These are phyloP conservation scores for Siniperca obscura DNA, from an alignment of 2,797 vertebrate species.

Conservation along the genomic window DNA sequence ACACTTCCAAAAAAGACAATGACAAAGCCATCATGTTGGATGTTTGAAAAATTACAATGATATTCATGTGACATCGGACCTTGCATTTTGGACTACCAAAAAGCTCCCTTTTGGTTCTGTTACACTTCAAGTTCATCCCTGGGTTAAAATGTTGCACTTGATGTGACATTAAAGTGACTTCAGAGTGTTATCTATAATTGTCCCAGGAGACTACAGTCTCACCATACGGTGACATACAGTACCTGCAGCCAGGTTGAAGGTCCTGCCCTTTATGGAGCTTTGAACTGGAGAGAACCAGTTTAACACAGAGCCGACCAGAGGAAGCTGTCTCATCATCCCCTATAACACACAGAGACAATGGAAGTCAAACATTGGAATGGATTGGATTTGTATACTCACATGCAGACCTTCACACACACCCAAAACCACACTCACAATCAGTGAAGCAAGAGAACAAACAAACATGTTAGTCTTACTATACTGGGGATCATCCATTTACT, in stretches of 20 bases:
- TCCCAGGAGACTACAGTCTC: too few species aligned
- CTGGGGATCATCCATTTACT: neutral
- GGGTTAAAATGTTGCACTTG: neutral
- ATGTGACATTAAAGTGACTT: neutral
- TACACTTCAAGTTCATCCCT: neutral
- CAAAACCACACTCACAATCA: neutral
- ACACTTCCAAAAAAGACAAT: neutral
- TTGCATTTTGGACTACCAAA: neutral
- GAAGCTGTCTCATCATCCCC: conserved; percentile 96
- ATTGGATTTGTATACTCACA: neutral
- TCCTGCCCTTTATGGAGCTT: conserved; percentile 91
- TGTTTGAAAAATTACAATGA: neutral
- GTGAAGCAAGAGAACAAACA: neutral
- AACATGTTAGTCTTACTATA: neutral
- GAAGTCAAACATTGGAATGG: neutral
- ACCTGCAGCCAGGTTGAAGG: conserved; percentile 97
- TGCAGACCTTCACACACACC: conserved; percentile 63
- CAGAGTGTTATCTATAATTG: neutral
- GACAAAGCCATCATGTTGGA: neutral
- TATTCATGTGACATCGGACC: neutral
- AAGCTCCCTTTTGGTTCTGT: neutral
- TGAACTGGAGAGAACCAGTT: conserved; percentile 98
- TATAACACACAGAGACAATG: conserved; percentile 71
- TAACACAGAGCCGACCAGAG: conserved; percentile 93
- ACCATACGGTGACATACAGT: conserved; percentile 20